Evolutionary conservation across 2,797 vertebrate genomes (phyloP), one percentile per base, ranked within the genome.

Genomic region (Anabas testudineus): DNA sequence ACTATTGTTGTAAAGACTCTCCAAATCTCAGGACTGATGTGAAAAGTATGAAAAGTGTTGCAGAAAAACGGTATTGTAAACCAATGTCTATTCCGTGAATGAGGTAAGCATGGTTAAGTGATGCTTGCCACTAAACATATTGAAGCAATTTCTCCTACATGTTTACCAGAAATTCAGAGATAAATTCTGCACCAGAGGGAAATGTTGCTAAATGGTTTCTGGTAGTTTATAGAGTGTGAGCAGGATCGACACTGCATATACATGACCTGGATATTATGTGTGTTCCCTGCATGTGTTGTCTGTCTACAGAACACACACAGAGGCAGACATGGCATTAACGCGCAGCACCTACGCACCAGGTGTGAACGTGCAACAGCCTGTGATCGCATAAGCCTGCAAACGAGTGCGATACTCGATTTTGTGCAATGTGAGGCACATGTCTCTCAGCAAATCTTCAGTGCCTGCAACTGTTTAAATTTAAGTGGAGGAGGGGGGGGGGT

Each of bases 391-490:
- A 74, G 63, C 51, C 67, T 61, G 46, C 79, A 78, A 87, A 62
- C 30, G 78, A 86, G 76, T 81, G 86, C 81, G 82, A 84, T 53
- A 24, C 67, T 81, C 53, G 45, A 21, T 80, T 72, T 66, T 78
- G 67, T 67, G 49, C 76, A 67, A 80, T 80, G 54, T 26, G 42
- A 80, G 78, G 72, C 80, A 81, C 80, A 87, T 83, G 79, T 73
- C 71, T 78, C 61, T 77, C 37, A 64, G 60, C 73, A 74, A 73
- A 83, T 82, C 59, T 74, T 87, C 71, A 75, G 62, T 24, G 67
- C 80, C 65, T 83, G 81, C 89, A 89, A 76, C 81, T 89, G 87
- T 81, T 89, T 83, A 67, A 74, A 78, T 89, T 86, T 79, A 78
- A 73, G 37, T 65, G 37, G 39, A 57, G 41, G 49, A 59, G 52